These are phyloP conservation scores for Aphodius granarius DNA, from an alignment of 2,888 invertebrate species.

Conservation along the genomic window DNA sequence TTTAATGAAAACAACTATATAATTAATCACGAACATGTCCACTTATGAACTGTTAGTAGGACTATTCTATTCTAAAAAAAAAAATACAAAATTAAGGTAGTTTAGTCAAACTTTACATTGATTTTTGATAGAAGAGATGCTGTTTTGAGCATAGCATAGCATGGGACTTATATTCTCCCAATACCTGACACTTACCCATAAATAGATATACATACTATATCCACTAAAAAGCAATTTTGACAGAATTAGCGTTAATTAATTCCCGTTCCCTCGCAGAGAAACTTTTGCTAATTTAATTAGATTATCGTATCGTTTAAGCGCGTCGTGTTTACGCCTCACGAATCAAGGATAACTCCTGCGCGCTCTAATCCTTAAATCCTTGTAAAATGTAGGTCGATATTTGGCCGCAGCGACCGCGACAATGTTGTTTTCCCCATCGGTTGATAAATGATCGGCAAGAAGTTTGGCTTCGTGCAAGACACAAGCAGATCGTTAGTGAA, in stretches of 20 bases:
- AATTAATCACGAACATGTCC: too few relatives aligned
- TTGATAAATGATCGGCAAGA: background rate
- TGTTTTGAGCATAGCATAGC: too few relatives aligned
- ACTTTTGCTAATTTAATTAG: background rate
- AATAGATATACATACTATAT: too few relatives aligned
- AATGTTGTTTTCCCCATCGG: background rate
- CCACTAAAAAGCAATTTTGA: background rate
- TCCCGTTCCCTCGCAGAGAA: background rate
- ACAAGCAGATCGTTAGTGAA: background rate
- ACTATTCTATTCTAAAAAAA: too few relatives aligned
- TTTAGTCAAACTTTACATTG: too few relatives aligned
- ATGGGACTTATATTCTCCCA: too few relatives aligned
- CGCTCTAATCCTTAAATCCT: background rate
- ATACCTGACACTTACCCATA: too few relatives aligned
- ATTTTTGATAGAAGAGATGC: too few relatives aligned
- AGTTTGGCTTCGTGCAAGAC: background rate
- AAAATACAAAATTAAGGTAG: too few relatives aligned
- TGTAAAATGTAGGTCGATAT: background rate
- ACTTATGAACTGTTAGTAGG: too few relatives aligned
- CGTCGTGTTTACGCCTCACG: background rate
- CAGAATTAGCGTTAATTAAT: background rate
- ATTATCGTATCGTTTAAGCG: background rate
- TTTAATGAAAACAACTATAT: too few relatives aligned
- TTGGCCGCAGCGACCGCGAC: background rate
- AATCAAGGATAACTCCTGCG: background rate